These are phyloP conservation scores for Amiota mariae DNA, from an alignment of 2,888 invertebrate genomes.

Conservation along the genomic window DNA sequence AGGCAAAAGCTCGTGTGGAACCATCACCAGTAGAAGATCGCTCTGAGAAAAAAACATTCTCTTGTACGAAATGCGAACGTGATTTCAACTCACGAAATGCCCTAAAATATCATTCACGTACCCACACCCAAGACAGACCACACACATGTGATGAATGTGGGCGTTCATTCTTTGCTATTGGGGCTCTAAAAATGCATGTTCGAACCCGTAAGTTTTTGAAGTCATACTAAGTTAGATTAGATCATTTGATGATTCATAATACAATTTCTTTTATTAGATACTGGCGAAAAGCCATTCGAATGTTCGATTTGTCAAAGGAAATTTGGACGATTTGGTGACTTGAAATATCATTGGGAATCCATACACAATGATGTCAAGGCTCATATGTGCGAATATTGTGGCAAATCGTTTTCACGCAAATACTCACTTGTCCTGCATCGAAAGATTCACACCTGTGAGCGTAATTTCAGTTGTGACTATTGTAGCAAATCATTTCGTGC, in stretches of 20 bases:
- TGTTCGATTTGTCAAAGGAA: conserved; percentile 84
- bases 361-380: conserved; percentile 87
- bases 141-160: conserved; percentile 87
- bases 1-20: background rate
- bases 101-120: conserved; percentile 86
- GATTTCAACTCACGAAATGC: conserved; percentile 89
- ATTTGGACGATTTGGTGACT: conserved; percentile 91
- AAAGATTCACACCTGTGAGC: conserved; percentile 89
- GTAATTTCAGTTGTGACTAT: conserved; percentile 89
- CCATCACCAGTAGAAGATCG: conserved; percentile 8
- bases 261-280: conserved; percentile 72
- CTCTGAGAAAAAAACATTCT: conserved; percentile 43
- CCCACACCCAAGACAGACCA: conserved; percentile 84
- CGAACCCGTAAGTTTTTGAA: conserved; percentile 76
- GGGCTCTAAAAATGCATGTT: conserved; percentile 87
- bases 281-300: conserved; percentile 88
- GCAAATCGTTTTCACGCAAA: conserved; percentile 88
- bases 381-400: conserved; percentile 91
- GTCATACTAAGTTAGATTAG: no score
- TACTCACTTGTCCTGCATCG: conserved; percentile 90
- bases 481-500: conserved; percentile 89
- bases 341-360: conserved; percentile 89
- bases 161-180: conserved; percentile 87
- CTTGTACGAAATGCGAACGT: conserved; percentile 77
- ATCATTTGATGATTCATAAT: no score